A percentile compares a stretch with the other conserved stretches of the same genome.
phyloP scores from a whole-genome alignment of 2,113 vertebrate genomes.

The Cryptoleucopteryx plumbea region DNA sequence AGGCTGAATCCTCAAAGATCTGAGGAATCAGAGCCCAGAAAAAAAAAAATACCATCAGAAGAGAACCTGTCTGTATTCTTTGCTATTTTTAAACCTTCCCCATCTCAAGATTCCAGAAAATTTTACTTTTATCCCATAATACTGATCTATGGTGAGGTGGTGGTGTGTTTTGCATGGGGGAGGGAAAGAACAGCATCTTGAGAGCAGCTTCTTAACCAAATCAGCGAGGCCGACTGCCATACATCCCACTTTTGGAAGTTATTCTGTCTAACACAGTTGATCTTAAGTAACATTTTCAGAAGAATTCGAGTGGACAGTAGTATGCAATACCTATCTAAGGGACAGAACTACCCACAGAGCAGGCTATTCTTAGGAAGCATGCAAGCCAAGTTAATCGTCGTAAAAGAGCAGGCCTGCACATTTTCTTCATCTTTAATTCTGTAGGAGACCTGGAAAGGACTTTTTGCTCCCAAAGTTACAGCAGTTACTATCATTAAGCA shows the following conservation, averaged over 20 bases:
- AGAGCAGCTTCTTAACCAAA: background rate
- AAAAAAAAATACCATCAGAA: background rate
- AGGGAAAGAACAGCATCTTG: background rate
- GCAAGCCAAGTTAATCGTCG: background rate
- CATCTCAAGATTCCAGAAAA: background rate
- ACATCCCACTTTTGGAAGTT: background rate
- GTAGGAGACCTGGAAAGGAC: background rate
- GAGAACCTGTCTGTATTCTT: background rate
- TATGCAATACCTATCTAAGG: background rate
- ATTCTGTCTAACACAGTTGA: background rate
- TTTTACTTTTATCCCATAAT: background rate
- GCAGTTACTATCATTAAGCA: background rate
- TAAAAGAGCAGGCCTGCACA: background rate
- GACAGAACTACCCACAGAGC: background rate
- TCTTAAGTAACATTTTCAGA: background rate
- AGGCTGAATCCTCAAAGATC: background rate
- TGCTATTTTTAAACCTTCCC: background rate
- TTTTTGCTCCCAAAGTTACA: background rate
- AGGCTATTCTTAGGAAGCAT: background rate
- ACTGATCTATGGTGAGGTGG: background rate
- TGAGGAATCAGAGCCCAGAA: background rate
- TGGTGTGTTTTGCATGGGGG: background rate
- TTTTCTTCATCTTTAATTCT: background rate
- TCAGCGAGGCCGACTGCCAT: background rate
- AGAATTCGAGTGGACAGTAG: background rate